These are phyloP conservation scores for Adelphocoris suturalis DNA, from an alignment of 2,888 invertebrate genomes.

Conservation along the genomic window DNA sequence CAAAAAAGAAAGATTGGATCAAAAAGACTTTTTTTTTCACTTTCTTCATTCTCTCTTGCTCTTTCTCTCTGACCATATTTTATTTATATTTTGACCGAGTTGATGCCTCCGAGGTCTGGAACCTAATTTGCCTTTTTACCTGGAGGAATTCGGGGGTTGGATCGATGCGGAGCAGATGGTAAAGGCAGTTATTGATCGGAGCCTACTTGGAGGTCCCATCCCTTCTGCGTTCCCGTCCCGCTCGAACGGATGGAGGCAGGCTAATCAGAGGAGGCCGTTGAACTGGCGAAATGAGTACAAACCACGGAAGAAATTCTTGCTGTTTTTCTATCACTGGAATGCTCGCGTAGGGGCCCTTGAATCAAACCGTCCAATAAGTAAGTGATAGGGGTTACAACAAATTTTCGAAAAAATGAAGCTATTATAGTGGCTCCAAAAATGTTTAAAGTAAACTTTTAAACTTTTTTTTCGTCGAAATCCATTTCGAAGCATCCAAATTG, in stretches of 20 bases:
- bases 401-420: too few species aligned
- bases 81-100: background rate
- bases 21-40: background rate
- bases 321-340: background rate
- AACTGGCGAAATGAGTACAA: background rate
- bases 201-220: conserved; percentile 29
- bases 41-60: background rate
- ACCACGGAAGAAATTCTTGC: background rate
- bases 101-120: background rate
- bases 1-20: background rate
- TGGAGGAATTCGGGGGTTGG: conserved; percentile 51
- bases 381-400: too few species aligned
- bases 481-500: too few species aligned
- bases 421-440: too few species aligned
- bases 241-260: background rate
- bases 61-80: background rate
- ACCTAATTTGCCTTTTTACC: conserved; percentile 38
- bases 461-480: too few species aligned
- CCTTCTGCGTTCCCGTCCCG: conserved; percentile 37
- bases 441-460: too few species aligned
- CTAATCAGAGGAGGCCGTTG: conserved; percentile 33
- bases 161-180: conserved; percentile 67
- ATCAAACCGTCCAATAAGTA: too few species aligned
- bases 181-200: conserved; percentile 64
- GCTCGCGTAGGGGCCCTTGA: too few species aligned